These are phyloP conservation scores for Drosophila mimica DNA, from an alignment of 2,888 invertebrate genomes.

Conservation along the genomic window DNA sequence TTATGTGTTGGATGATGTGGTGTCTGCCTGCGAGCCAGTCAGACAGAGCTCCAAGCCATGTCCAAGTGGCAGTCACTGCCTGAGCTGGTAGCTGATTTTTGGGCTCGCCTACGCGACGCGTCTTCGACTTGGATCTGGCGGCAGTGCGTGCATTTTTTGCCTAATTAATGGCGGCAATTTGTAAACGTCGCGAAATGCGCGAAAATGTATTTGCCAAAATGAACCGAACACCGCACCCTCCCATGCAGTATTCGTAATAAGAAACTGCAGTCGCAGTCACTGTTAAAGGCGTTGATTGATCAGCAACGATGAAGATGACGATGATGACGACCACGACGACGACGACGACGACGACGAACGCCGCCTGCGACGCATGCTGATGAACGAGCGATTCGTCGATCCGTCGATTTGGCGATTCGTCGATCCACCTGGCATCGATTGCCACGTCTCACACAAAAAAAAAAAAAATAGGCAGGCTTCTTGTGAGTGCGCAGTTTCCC, in stretches of 20 bases:
- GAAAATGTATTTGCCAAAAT: conserved; percentile 80
- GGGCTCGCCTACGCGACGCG: conserved; percentile 67
- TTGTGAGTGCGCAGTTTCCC: neutral
- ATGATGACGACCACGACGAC: conserved; percentile 29
- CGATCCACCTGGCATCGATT: conserved; percentile 50
- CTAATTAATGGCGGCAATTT: conserved; percentile 83
- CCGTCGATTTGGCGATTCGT: conserved; percentile 13
- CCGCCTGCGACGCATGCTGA: conserved; percentile 72
- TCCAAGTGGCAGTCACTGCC: conserved; percentile 17
- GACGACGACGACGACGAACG: conserved; percentile 31
- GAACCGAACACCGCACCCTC: conserved; percentile 21
- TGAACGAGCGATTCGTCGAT: conserved; percentile 64
- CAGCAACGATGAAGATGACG: conserved; percentile 53
- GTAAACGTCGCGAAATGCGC: conserved; percentile 80
- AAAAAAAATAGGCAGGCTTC: conserved; percentile 10
- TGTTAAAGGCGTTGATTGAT: conserved; percentile 82
- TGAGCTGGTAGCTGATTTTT: conserved; percentile 69
- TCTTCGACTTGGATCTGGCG: conserved; percentile 23
- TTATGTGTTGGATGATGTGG: conserved; percentile 71
- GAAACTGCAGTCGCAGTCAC: conserved; percentile 61
- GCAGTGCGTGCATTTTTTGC: conserved; percentile 74
- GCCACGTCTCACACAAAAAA: conserved; percentile 51
- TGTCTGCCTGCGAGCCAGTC: conserved; percentile 27
- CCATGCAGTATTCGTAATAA: conserved; percentile 62
- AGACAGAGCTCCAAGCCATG: conserved; percentile 5